A percentile compares a stretch with the other conserved stretches of the same genome.
phyloP scores from a whole-genome alignment of 2,888 invertebrate genomes.

The Chrysomela aeneicollis region DNA sequence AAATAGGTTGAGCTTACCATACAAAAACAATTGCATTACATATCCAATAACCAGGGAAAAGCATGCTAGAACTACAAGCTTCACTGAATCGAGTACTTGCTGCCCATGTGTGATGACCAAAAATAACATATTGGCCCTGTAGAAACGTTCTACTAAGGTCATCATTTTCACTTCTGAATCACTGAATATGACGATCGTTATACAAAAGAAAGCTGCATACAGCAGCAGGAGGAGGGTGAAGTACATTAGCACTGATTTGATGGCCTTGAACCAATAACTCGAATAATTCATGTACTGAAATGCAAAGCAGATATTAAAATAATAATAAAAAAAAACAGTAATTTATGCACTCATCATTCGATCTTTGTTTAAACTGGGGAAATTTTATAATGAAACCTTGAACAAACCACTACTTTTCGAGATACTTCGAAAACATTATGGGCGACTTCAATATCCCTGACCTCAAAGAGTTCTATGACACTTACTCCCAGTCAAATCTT shows the following conservation, averaged over 20 bases:
- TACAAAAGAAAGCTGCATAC: conserved; percentile 1
- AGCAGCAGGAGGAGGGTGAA: conserved; percentile 12
- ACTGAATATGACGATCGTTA: neutral
- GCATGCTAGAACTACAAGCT: neutral
- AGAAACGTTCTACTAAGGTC: neutral
- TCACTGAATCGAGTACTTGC: neutral
- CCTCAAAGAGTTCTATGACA: too few species aligned
- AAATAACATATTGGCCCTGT: neutral
- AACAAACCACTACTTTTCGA: too few species aligned
- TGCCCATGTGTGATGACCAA: conserved; percentile 10
- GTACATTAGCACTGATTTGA: conserved; percentile 20
- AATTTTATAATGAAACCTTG: too few species aligned
- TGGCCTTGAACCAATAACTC: conserved; percentile 22
- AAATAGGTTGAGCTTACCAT: neutral
- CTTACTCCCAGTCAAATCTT: too few species aligned
- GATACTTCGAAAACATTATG: too few species aligned
- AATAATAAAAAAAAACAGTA: too few species aligned
- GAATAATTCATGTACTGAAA: conserved; percentile 24
- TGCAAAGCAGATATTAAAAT: neutral
- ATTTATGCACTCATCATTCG: too few species aligned
- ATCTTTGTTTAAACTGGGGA: too few species aligned
- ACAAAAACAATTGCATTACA: conserved; percentile 17
- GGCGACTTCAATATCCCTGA: too few species aligned
- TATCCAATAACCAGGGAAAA: conserved; percentile 12
- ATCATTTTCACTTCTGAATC: neutral